Evolutionary conservation across 23 tunicate genomes (phyloP).

Genomic region (Ciona savignyi): DNA sequence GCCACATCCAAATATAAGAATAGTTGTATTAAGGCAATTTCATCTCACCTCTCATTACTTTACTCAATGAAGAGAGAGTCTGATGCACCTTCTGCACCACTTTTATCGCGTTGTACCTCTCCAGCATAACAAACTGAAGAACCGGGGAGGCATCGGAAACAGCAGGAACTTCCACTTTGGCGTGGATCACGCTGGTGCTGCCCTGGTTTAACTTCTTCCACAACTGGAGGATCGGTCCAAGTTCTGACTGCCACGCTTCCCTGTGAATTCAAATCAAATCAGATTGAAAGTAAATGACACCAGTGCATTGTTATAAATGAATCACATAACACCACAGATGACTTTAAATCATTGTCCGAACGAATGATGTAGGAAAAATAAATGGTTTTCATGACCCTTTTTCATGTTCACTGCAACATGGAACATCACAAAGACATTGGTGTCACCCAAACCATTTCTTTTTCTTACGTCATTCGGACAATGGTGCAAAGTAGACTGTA

Average conservation of each 20-base stretch:
- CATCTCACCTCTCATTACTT: constrained; percentile 79
- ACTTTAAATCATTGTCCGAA: too few relatives aligned
- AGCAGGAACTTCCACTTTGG: constrained; percentile 37
- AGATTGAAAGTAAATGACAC: too few relatives aligned
- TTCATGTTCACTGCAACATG: too few relatives aligned
- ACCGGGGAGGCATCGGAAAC: constrained; percentile 45
- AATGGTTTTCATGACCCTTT: too few relatives aligned
- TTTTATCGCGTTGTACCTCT: constrained; percentile 59
- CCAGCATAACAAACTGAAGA: constrained; percentile 63
- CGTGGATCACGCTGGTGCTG: constrained; percentile 41
- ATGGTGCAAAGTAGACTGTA: too few relatives aligned
- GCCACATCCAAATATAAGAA: not conserved
- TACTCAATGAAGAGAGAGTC: constrained; percentile 78
- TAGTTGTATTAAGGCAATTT: too few relatives aligned
- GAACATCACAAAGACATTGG: not conserved
- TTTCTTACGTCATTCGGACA: too few relatives aligned
- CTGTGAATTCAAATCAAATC: too few relatives aligned
- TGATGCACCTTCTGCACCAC: constrained; percentile 75
- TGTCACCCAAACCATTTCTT: too few relatives aligned
- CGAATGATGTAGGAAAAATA: too few relatives aligned
- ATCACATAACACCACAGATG: too few relatives aligned
- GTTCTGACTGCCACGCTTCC: constrained; percentile 76
- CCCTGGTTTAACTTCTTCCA: constrained; percentile 90
- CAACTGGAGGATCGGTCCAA: constrained; percentile 59
- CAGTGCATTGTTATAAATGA: too few relatives aligned